Evolutionary conservation across 37 sponge, comb jelly and placozoan species (phyloP).

Genomic region (Beroe ovata): DNA sequence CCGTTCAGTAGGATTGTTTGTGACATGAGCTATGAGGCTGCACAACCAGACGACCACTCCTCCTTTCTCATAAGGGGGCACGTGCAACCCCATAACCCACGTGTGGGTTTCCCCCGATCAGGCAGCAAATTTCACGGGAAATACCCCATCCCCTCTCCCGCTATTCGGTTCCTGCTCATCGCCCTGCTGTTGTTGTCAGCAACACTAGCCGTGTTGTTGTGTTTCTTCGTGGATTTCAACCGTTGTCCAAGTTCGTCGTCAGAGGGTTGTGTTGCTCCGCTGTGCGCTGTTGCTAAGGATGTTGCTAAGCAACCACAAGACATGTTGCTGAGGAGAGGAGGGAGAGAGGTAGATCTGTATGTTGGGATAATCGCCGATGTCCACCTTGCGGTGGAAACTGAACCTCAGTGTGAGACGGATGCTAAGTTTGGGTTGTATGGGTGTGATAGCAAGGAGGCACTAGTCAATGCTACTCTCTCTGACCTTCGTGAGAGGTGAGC

Average conservation of each 20-base stretch:
- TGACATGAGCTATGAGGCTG: no score
- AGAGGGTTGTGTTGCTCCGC: background rate
- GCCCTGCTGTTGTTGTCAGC: background rate
- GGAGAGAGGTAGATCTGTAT: background rate
- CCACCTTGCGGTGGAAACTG: background rate
- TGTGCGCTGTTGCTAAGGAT: background rate
- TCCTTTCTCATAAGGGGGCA: no score
- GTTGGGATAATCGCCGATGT: background rate
- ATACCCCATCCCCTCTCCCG: background rate
- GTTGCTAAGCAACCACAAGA: background rate
- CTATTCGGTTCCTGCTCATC: background rate
- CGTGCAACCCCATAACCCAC: no score
- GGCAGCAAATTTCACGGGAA: no score
- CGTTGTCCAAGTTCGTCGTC: background rate
- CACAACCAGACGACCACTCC: no score
- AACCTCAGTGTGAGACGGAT: background rate
- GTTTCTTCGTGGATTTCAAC: background rate
- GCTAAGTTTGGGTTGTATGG: background rate
- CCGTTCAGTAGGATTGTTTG: no score
- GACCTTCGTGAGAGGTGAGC: background rate
- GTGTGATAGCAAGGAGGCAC: background rate
- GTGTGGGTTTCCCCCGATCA: no score
- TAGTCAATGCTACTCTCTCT: background rate
- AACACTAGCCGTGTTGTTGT: background rate
- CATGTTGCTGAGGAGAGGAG: background rate